These are phyloP conservation scores for Polyodon spathula DNA, from an alignment of 2,113 vertebrate genomes.

Conservation along the genomic window DNA sequence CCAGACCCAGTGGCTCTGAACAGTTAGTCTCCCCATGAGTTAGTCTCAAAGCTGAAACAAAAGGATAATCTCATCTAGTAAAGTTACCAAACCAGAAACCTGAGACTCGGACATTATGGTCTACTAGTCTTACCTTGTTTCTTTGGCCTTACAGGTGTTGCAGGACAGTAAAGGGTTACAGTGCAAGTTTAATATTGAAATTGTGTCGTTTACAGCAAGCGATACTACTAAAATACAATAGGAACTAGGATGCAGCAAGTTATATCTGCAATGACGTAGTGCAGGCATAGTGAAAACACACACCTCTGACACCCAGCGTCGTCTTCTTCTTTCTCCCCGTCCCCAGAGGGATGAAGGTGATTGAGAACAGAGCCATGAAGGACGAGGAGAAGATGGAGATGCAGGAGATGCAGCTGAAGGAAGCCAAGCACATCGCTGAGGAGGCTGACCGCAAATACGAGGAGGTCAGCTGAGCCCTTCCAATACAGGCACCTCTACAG, in stretches of 20 bases:
- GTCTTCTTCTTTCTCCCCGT: background rate
- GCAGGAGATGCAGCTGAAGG: conserved; percentile 94
- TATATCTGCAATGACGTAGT: background rate
- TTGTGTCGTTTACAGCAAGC: too few relatives aligned
- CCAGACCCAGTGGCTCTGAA: too few relatives aligned
- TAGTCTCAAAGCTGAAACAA: too few relatives aligned
- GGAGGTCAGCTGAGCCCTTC: conserved; percentile 63
- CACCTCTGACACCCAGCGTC: background rate
- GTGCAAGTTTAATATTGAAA: too few relatives aligned
- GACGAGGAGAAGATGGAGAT: conserved; percentile 99
- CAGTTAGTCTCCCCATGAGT: too few relatives aligned
- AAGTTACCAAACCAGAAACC: too few relatives aligned
- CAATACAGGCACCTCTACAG: background rate
- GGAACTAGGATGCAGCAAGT: background rate
- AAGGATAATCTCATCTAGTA: too few relatives aligned
- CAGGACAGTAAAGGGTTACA: too few relatives aligned
- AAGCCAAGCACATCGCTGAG: conserved; percentile 94
- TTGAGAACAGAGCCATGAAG: conserved; percentile 94
- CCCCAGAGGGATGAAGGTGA: conserved; percentile 94
- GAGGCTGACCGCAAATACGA: conserved; percentile 96
- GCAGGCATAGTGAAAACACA: background rate
- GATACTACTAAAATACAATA: too few relatives aligned
- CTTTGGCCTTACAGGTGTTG: too few relatives aligned
- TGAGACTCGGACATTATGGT: too few relatives aligned
- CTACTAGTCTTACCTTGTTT: too few relatives aligned